These are phyloP conservation scores for Anoplophora glabripennis DNA, from an alignment of 1,140 invertebrate species.

Conservation along the genomic window DNA sequence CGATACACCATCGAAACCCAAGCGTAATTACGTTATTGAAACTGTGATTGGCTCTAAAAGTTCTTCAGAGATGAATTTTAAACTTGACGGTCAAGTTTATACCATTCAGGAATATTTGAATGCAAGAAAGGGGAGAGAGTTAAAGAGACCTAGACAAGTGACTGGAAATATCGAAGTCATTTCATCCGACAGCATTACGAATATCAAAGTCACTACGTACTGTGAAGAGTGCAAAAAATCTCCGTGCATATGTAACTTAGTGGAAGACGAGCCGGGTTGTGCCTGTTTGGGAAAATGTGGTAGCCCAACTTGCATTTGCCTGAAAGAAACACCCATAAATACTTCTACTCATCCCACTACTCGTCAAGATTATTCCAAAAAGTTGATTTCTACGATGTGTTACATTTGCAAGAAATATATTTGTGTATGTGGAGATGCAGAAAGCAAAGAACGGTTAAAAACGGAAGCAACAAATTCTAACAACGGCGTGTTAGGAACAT, in stretches of 20 bases:
- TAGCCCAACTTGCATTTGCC: too few relatives aligned
- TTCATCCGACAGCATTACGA: slow-evolving; percentile 25
- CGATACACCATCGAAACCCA: slow-evolving; percentile 5
- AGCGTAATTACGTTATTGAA: slow-evolving; percentile 30
- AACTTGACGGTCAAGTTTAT: slow-evolving; percentile 22
- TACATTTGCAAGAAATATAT: too few relatives aligned
- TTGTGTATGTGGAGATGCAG: too few relatives aligned
- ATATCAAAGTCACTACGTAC: slow-evolving; percentile 30
- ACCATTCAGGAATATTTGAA: neutral
- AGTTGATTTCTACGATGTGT: neutral
- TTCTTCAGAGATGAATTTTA: slow-evolving; percentile 15
- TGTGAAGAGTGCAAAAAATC: slow-evolving; percentile 18
- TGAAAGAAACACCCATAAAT: neutral
- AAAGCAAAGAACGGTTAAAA: too few relatives aligned
- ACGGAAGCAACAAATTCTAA: too few relatives aligned
- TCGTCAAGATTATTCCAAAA: neutral
- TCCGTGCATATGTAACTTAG: slow-evolving; percentile 13
- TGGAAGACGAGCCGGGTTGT: neutral
- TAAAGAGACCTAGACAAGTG: neutral
- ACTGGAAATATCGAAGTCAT: slow-evolving; percentile 26
- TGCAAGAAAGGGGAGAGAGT: neutral
- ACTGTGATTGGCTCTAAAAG: slow-evolving; percentile 15
- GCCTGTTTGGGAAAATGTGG: neutral
- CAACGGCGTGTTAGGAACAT: too few relatives aligned
- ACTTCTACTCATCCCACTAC: too few relatives aligned